These are phyloP conservation scores for Dryoscopus gambensis DNA, from an alignment of 2,113 vertebrate species.

Conservation along the genomic window DNA sequence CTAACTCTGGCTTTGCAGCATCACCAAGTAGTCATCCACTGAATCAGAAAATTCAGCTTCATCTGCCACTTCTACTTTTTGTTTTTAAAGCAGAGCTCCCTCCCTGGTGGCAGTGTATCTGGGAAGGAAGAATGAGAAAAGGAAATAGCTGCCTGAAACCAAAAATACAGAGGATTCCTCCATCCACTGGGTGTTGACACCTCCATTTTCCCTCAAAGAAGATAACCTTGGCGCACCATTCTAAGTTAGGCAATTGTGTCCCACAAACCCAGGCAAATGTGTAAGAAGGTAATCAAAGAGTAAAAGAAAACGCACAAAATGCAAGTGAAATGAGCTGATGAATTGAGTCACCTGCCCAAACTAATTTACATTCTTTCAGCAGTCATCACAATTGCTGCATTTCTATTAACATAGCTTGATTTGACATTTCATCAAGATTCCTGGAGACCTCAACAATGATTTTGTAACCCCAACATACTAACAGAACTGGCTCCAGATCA, in stretches of 20 bases:
- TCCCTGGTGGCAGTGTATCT: neutral
- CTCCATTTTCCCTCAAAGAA: neutral
- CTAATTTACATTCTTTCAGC: constrained; percentile 9
- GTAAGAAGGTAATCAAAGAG: neutral
- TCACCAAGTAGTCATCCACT: neutral
- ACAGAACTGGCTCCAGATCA: neutral
- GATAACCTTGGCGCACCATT: neutral
- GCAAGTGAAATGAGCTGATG: neutral
- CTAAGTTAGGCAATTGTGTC: neutral
- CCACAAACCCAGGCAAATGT: neutral
- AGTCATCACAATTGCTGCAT: neutral
- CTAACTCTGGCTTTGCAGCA: neutral
- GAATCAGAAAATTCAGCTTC: neutral
- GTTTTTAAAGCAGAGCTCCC: neutral
- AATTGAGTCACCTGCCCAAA: neutral
- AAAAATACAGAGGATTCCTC: neutral
- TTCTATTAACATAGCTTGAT: neutral
- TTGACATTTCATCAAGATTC: constrained; percentile 12
- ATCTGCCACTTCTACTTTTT: neutral
- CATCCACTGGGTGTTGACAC: neutral
- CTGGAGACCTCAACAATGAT: neutral
- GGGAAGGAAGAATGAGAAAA: neutral
- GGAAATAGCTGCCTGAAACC: neutral
- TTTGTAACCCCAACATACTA: neutral
- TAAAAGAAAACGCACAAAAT: neutral